Evolutionary conservation across 2,888 invertebrate species (phyloP).

Genomic region (Hirtodrosophila duncani): DNA sequence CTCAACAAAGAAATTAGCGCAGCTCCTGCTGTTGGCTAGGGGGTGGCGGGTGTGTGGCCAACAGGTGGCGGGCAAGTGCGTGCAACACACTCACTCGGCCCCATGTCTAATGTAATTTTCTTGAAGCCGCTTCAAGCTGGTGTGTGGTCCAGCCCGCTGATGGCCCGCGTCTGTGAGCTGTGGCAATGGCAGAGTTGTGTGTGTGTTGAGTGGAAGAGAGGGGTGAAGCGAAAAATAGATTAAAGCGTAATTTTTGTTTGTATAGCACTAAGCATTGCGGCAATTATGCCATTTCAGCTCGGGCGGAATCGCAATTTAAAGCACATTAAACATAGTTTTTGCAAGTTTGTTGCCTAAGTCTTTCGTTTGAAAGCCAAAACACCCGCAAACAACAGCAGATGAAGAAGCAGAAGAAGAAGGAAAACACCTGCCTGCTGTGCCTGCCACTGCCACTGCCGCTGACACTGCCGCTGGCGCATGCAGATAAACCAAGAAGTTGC

Average conservation of each 20-base stretch:
- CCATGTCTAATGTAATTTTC: slow-evolving; percentile 69
- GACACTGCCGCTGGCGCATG: slow-evolving; percentile 14
- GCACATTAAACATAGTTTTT: slow-evolving; percentile 66
- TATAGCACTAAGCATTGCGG: slow-evolving; percentile 63
- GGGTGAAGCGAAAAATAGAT: slow-evolving; percentile 58
- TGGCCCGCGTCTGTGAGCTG: slow-evolving; percentile 21
- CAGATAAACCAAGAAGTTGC: slow-evolving; percentile 8
- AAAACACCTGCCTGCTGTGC: neutral
- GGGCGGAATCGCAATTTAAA: slow-evolving; percentile 54
- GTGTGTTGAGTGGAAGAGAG: slow-evolving; percentile 12
- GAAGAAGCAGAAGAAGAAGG: neutral
- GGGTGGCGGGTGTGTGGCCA: slow-evolving; percentile 1
- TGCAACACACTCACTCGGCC: slow-evolving; percentile 1
- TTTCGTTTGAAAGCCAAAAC: slow-evolving; percentile 39
- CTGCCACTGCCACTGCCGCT: slow-evolving; percentile 1
- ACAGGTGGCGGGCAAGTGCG: slow-evolving; percentile 40
- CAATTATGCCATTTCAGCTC: slow-evolving; percentile 53
- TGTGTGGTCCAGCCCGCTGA: slow-evolving; percentile 43
- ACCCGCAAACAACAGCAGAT: slow-evolving; percentile 31
- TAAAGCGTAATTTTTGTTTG: slow-evolving; percentile 74
- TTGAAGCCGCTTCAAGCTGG: slow-evolving; percentile 51
- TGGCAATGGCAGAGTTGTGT: slow-evolving; percentile 26
- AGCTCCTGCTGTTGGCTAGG: slow-evolving; percentile 1
- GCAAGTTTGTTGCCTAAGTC: slow-evolving; percentile 64
- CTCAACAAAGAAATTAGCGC: slow-evolving; percentile 74